Evolutionary conservation across 1,140 invertebrate genomes (phyloP), one percentile per base, ranked within the genome.

Genomic region (Euglossa dilemma): DNA sequence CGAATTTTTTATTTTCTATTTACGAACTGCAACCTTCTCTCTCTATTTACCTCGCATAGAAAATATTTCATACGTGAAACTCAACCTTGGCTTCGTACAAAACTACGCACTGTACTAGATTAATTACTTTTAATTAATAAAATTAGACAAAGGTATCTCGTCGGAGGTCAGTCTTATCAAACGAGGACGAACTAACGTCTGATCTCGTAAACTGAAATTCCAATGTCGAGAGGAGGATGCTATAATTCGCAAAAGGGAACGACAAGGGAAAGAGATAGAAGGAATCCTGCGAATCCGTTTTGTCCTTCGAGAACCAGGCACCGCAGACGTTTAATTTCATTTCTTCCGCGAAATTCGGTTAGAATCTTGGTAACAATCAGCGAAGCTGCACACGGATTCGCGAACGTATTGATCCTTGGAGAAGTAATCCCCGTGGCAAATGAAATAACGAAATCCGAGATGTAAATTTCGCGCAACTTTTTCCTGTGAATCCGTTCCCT

Each of bases 171-270:
- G n/a, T 47, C 47, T 54, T 66, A 66, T 66, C 64, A 77, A 67
- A 77, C 25, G 61, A 77, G 36, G 18, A 78, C 50, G 64, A 28
- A 9, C 25, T 56, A 16, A 43, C 5, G 63, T n/a, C 18, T 69
- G 69, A 69, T 57, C 75, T 45, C 18, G 63, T 45, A 67, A 56
- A 45, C 16, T 45, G 63, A 67, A 78, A 56, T 56, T 67, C 36
- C 50, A 36, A n/a, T 25, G 2, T 36, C 23, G 47, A n/a, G 11
- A 67, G 20, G 52, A 18, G 14, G 8, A 23, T 56, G 45, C 28
- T 64, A 43, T 72, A 36, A 36, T 36, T 36, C 4, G n/a, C 23
- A 25, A 52, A 23, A 16, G 14, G 20, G 45, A 45, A 71, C 43
- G 6, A 43, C 16, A 14, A 28, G 8, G 52, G n/a, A 45, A 63